Conservation (phyloP, 2,113 vertebrate species). For the Hydropotes inermis region DNA sequence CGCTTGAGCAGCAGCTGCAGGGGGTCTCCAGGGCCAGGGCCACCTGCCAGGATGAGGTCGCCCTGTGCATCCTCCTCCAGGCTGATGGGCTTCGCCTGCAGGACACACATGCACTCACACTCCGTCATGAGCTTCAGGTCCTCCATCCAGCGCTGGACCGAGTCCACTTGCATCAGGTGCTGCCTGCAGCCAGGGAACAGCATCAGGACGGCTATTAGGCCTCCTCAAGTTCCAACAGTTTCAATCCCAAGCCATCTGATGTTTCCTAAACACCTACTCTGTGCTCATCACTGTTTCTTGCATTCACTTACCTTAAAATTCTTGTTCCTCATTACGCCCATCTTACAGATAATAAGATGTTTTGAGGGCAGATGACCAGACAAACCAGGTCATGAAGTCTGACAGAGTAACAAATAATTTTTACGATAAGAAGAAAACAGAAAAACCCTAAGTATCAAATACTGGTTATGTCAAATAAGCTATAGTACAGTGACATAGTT, state of each 20-base stretch:
- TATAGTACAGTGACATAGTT: neutral
- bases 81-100: conserved; percentile 97
- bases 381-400: neutral
- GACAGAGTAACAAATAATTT: neutral
- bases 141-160: conserved; percentile 98
- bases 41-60: conserved; percentile 87
- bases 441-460: neutral
- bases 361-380: neutral
- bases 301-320: neutral
- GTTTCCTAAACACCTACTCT: neutral
- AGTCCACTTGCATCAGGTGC: conserved; percentile 93
- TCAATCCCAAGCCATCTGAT: neutral
- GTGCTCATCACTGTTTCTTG: neutral
- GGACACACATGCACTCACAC: conserved; percentile 97
- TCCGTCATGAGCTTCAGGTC: conserved; percentile 97
- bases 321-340: neutral
- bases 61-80: conserved; percentile 89
- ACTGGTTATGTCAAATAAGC: neutral
- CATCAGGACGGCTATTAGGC: neutral
- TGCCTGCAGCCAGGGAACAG: conserved; percentile 77
- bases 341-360: neutral
- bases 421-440: neutral
- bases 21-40: conserved; percentile 84
- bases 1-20: conserved; percentile 92
- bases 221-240: rapidly evolving